A percentile compares a stretch with the other conserved stretches of the same genome.
Evolutionary conservation across 2,113 vertebrate genomes (phyloP).

Genomic region (Oreochromis tanganicae): DNA sequence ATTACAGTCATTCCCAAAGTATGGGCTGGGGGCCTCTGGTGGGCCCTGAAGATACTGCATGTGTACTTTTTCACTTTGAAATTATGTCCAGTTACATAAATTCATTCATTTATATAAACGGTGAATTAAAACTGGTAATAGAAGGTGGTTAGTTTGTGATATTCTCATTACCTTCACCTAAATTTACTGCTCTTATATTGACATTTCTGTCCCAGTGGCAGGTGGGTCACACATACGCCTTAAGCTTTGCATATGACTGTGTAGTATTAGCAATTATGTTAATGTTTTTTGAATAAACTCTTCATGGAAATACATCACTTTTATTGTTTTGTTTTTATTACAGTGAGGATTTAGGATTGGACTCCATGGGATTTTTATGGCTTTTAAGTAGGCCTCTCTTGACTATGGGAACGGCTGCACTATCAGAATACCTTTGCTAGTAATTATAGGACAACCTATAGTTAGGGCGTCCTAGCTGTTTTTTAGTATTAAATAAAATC

Average conservation of each 20-base stretch:
- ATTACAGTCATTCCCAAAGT: not conserved
- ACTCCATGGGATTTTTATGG: not conserved
- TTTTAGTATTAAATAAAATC: not conserved
- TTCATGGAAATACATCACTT: not conserved
- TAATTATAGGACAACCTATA: not conserved
- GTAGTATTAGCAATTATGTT: not conserved
- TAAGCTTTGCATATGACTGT: not conserved
- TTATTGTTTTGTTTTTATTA: not conserved
- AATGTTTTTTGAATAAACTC: not conserved
- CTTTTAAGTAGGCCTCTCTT: not conserved
- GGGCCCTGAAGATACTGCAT: not conserved
- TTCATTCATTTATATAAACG: not conserved
- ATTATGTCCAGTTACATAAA: not conserved
- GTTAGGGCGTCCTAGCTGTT: not conserved
- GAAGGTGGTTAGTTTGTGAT: not conserved
- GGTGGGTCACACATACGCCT: rapidly evolving
- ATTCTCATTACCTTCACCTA: not conserved
- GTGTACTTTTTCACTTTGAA: not conserved
- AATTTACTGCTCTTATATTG: not conserved
- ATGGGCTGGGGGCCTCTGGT: not conserved
- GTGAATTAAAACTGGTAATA: not conserved
- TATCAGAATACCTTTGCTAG: not conserved
- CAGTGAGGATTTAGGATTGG: not conserved
- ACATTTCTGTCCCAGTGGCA: not conserved
- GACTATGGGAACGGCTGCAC: not conserved